These are phyloP conservation scores for Gobius niger DNA, from an alignment of 2,113 vertebrate genomes.

Conservation along the genomic window DNA sequence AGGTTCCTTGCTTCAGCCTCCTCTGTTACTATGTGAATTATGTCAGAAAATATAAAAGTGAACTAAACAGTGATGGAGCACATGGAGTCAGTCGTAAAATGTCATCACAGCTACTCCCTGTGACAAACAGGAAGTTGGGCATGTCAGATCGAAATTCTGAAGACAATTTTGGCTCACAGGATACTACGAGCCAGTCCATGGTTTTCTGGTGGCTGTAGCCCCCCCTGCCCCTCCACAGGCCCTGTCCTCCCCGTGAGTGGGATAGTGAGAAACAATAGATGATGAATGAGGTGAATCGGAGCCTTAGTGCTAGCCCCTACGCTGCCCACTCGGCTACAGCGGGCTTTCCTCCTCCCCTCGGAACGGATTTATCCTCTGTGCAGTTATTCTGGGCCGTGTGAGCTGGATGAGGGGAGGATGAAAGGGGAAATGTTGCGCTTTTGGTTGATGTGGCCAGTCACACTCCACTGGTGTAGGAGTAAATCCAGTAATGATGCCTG, in stretches of 20 bases:
- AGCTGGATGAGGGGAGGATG: neutral
- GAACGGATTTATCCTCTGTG: neutral
- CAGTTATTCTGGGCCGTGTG: neutral
- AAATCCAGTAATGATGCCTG: neutral
- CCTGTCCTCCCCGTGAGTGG: neutral
- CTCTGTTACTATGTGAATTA: too few species aligned
- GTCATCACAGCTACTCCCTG: too few species aligned
- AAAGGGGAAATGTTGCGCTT: too few species aligned
- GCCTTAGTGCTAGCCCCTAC: neutral
- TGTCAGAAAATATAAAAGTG: too few species aligned
- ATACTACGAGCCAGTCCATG: too few species aligned
- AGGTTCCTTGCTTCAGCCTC: too few species aligned
- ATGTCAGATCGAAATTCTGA: too few species aligned
- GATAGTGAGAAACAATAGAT: neutral
- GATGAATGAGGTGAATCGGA: conserved; percentile 1
- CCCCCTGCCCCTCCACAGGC: neutral
- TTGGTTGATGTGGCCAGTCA: neutral
- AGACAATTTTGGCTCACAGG: too few species aligned
- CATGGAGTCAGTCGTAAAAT: too few species aligned
- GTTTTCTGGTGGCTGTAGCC: too few species aligned
- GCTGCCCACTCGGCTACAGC: neutral
- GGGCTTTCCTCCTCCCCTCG: neutral
- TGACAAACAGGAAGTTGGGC: too few species aligned
- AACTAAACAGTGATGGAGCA: too few species aligned
- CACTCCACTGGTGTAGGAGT: neutral